Base-by-base conservation (phyloP, 2,888 invertebrate genomes). In the Crioceris asparagi region DNA sequence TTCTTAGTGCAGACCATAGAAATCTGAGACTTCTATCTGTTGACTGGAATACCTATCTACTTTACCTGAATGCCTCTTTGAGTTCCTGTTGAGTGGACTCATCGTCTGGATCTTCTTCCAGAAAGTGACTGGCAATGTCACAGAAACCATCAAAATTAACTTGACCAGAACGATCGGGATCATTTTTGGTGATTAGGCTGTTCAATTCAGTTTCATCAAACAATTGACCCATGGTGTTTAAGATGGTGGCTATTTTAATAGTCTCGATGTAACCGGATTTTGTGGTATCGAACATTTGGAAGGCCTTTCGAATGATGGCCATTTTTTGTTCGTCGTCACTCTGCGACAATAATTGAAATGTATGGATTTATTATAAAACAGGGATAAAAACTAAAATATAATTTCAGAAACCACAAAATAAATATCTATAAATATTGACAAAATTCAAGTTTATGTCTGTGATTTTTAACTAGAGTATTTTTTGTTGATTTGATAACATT, bases 31-130 rank as follows among this genome's bases (percentile, higher is more conserved):
- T n/a, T n/a, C n/a, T n/a, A n/a, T n/a, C n/a, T n/a, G n/a, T n/a
- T n/a, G n/a, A n/a, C n/a, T n/a, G n/a, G n/a, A n/a, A n/a, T n/a
- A n/a, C n/a, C n/a, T n/a, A n/a, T n/a, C n/a, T n/a, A n/a, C n/a
- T n/a, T 36, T 39, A 52, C 73, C 92, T 81, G 74, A 97, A 97
- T 44, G 96, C 96, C 69, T 97, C 96, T 58, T 93, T 90, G 55
- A 97, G 72, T 70, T 97, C 96, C 59, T 94, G 88, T 66, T 91
- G 90, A 73, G 92, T 90, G 74, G 91, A 88, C 44, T 90, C 90
- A 65, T 96, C 96, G 43, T 88, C 86, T 54, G 94, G 94, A 60
- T 93, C 93, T 59, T 92, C 92, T 55, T 94, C 88, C 36, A 96
- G 75, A 69, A 97, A 97, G 66, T 90, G 84, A 45, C 87, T 83